A percentile compares a stretch with the other conserved stretches of the same genome.
phyloP scores from a whole-genome alignment of 1,140 invertebrate genomes.

The Drosophila bocki region DNA sequence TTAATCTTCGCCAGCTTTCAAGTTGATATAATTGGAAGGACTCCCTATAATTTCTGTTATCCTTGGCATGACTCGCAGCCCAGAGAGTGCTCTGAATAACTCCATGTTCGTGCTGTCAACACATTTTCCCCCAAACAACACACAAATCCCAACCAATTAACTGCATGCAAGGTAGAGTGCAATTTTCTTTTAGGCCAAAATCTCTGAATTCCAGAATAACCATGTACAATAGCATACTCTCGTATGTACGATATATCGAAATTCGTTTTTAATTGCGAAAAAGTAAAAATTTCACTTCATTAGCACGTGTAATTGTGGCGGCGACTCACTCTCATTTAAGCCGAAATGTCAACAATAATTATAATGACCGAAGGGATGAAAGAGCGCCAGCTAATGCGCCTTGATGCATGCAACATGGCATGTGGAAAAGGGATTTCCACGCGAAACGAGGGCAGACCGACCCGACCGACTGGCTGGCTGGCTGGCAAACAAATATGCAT shows the following conservation, averaged over 20 bases:
- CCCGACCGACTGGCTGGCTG: not conserved
- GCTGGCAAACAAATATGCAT: slow-evolving; percentile 72
- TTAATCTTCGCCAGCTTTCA: slow-evolving; percentile 11
- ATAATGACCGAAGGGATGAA: slow-evolving; percentile 43
- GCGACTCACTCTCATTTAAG: slow-evolving; percentile 23
- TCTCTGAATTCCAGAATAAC: slow-evolving; percentile 11
- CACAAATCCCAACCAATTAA: slow-evolving; percentile 53
- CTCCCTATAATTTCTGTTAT: slow-evolving; percentile 23
- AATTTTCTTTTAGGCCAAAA: slow-evolving; percentile 28
- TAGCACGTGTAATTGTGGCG: slow-evolving; percentile 69
- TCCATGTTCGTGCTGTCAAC: slow-evolving; percentile 48
- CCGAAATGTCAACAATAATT: slow-evolving; percentile 79
- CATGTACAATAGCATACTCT: slow-evolving; percentile 15
- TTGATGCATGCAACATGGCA: slow-evolving; percentile 53
- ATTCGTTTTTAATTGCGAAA: slow-evolving; percentile 63
- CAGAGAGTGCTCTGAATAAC: slow-evolving; percentile 24
- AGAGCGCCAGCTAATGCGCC: slow-evolving; percentile 48
- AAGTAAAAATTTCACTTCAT: slow-evolving; percentile 74
- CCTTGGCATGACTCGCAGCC: slow-evolving; percentile 47
- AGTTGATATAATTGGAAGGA: slow-evolving; percentile 25
- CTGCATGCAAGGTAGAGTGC: slow-evolving; percentile 52
- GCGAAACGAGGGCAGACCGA: slow-evolving; percentile 24
- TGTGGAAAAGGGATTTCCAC: slow-evolving; percentile 42
- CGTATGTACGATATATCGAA: slow-evolving; percentile 40
- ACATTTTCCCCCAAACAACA: slow-evolving; percentile 19